phyloP scores from a whole-genome alignment of 2,888 invertebrate genomes.

The Erebia ligea region DNA sequence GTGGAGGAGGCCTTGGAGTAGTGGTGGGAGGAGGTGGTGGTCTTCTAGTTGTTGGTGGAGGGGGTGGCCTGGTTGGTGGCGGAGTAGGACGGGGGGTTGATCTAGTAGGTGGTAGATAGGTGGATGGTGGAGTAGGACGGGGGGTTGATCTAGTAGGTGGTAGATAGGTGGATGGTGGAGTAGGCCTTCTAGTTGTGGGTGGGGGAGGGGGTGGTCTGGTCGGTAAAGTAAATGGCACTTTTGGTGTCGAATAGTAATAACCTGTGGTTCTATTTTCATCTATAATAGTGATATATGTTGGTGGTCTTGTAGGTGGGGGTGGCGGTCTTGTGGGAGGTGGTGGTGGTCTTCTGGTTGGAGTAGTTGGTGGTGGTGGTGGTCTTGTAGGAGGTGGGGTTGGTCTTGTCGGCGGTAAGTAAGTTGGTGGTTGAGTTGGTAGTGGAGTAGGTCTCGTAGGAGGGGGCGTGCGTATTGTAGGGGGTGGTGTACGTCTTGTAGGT shows the following conservation, averaged over 20 bases:
- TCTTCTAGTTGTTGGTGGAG: conserved; percentile 16
- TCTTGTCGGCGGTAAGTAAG: conserved; percentile 23
- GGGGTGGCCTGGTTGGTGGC: conserved; percentile 12
- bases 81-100: conserved; percentile 24
- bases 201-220: conserved; percentile 30
- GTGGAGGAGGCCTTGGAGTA: conserved; percentile 27
- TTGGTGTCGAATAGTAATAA: conserved; percentile 46
- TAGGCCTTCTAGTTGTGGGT: background rate
- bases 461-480: conserved; percentile 42
- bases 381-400: conserved; percentile 30
- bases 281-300: conserved; percentile 36
- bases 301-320: conserved; percentile 27
- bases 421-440: conserved; percentile 25
- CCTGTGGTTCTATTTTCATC: conserved; percentile 40
- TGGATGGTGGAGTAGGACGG: background rate
- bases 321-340: conserved; percentile 30
- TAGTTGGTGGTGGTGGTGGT: conserved; percentile 15
- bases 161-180: conserved; percentile 5
- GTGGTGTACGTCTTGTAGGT: conserved; percentile 22
- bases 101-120: background rate
- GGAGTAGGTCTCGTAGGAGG: conserved; percentile 27
- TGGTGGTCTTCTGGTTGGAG: conserved; percentile 5
- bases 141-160: background rate
- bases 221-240: conserved; percentile 40
- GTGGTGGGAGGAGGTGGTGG: conserved; percentile 31